Evolutionary conservation across 53 echinoderm and acorn worm genomes (phyloP).

Genomic region (Echinarachnius parma): DNA sequence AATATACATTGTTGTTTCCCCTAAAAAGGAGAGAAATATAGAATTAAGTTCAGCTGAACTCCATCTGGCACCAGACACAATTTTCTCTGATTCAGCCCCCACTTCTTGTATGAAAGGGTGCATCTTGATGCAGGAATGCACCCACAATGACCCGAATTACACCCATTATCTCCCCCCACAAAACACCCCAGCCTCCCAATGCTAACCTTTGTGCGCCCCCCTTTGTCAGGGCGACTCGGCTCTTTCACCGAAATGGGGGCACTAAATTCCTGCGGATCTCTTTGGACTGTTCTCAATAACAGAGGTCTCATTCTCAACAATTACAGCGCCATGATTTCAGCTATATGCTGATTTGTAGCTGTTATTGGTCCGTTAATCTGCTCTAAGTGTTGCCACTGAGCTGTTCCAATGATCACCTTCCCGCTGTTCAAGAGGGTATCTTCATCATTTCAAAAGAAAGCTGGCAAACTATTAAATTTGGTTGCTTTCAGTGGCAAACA

Average conservation of each 20-base stretch:
- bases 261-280: slow-evolving; percentile 13
- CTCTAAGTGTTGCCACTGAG: too few relatives aligned
- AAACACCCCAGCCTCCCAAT: neutral
- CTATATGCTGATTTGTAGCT: slow-evolving; percentile 23
- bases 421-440: too few relatives aligned
- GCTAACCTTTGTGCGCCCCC: neutral
- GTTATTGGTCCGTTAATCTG: too few relatives aligned
- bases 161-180: neutral
- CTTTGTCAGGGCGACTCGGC: slow-evolving; percentile 9
- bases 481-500: too few relatives aligned
- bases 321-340: slow-evolving; percentile 25
- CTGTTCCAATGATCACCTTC: too few relatives aligned
- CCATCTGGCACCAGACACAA: slow-evolving; percentile 20
- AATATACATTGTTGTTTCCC: too few relatives aligned
- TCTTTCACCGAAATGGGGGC: neutral
- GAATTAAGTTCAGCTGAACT: too few relatives aligned
- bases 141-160: slow-evolving; percentile 11
- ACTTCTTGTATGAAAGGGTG: slow-evolving; percentile 1
- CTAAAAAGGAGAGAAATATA: too few relatives aligned
- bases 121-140: slow-evolving; percentile 9
- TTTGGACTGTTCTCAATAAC: too few relatives aligned
- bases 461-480: too few relatives aligned
- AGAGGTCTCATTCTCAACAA: neutral
- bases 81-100: slow-evolving; percentile 24
- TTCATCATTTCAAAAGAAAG: too few relatives aligned